phyloP scores from a whole-genome alignment of 2,888 invertebrate genomes.

The Chrysolina americana region DNA sequence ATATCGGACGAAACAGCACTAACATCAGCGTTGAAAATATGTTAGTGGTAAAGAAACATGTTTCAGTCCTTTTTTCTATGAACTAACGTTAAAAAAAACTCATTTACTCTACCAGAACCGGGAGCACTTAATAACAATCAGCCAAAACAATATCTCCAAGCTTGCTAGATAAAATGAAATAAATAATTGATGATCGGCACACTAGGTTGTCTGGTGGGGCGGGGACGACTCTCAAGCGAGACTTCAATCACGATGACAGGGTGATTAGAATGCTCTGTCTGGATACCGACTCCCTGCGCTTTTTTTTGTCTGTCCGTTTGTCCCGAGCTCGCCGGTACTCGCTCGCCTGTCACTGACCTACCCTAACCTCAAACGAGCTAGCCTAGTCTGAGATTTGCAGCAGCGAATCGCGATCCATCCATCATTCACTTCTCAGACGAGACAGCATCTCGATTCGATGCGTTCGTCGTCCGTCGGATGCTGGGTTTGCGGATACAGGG shows the following conservation, averaged over 20 bases:
- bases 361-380: conserved; percentile 56
- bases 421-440: conserved; percentile 3
- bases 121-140: neutral
- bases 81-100: no score
- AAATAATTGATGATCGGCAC: conserved; percentile 38
- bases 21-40: no score
- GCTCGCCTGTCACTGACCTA: conserved; percentile 57
- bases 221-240: conserved; percentile 31
- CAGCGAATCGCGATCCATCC: conserved; percentile 9
- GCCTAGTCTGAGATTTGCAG: conserved; percentile 48
- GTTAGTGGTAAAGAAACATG: no score
- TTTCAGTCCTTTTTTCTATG: no score
- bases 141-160: neutral
- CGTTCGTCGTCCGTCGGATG: conserved; percentile 8
- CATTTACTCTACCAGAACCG: no score
- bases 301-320: conserved; percentile 34
- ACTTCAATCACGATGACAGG: conserved; percentile 40
- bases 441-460: conserved; percentile 16
- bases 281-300: conserved; percentile 30
- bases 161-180: conserved; percentile 29
- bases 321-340: conserved; percentile 27
- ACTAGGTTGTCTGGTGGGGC: conserved; percentile 36
- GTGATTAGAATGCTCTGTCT: conserved; percentile 39
- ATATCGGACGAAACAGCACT: no score
- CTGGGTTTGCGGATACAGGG: neutral